Base-by-base conservation (phyloP, 2,113 vertebrate species). In the Cervus canadensis region DNA sequence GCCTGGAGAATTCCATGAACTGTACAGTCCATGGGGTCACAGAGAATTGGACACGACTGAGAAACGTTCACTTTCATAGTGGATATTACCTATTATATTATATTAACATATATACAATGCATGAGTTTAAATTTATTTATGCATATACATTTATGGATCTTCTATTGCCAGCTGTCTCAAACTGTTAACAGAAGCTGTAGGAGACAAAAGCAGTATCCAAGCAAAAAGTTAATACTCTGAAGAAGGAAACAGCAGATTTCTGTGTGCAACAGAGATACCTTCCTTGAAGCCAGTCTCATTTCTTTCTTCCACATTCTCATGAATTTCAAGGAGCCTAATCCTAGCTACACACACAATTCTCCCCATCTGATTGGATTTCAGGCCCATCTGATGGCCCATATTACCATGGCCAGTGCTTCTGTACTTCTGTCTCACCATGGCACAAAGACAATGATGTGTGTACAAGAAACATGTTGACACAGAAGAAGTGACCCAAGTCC, bases 21-120 rank as follows among this genome's bases (percentile, higher is more conserved):
- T 33, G 15, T 17, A 64, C 8, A 64, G 6, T 64, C 60, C 30
- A 64, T 0, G 0, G 30, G 30, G 3, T 2, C 2, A 0, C 60
- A 62, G 16, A 62, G 60, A 7, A 62, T 8, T 33, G 60, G 60
- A 33, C 14, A 62, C 14, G 16, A 33, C 6, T 62, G 14, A 62
- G 30, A 0, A 62, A 4, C 30, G 8, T 64, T 33, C 60, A 64
- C 3, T 64, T 64, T 64, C 30, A 33, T 33, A 33, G 6, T 33
- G 60, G 5, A 8, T 64, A 64, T 64, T 64, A 64, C 60, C 36
- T 36, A 36, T 36, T 36, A 62, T 33, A 62, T 62, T 33, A 62
- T 62, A 30, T 62, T 60, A 64, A 7, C 14, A 4, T 64, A 64
- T 33, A 64, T 71, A 71, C 17, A 71, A 21, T 36, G n/a, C 1